phyloP scores from a whole-genome alignment of 2,888 invertebrate genomes.

The Scaptomyza reducta region DNA sequence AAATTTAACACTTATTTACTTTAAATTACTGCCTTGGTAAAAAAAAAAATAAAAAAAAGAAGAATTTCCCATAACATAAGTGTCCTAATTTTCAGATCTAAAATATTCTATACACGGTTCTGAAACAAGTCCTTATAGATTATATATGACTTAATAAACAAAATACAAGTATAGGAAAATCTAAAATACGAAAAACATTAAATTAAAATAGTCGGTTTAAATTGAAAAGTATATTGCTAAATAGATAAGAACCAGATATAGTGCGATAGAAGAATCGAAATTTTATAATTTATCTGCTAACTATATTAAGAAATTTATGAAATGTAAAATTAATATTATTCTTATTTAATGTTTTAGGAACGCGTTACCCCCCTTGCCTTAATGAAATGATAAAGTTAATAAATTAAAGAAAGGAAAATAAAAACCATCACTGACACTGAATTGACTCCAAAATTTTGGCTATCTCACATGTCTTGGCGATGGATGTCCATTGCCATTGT shows the following conservation, averaged over 20 bases:
- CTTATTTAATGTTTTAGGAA: neutral
- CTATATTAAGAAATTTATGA: neutral
- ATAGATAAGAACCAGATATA: neutral
- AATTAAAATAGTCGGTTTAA: too few species aligned
- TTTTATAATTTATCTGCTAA: neutral
- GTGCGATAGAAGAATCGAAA: neutral
- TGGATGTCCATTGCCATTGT: slow-evolving; percentile 80
- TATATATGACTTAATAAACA: too few species aligned
- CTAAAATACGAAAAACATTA: too few species aligned
- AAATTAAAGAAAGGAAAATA: slow-evolving; percentile 86
- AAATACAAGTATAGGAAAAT: too few species aligned
- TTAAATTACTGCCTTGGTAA: neutral
- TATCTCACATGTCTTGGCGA: slow-evolving; percentile 85
- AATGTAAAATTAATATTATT: neutral
- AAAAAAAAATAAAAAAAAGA: neutral
- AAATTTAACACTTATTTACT: neutral
- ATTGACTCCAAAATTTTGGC: slow-evolving; percentile 85
- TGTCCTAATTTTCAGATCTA: too few species aligned
- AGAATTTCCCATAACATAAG: neutral
- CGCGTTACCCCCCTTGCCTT: neutral
- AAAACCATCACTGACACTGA: slow-evolving; percentile 85
- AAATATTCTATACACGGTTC: too few species aligned
- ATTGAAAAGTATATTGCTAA: too few species aligned
- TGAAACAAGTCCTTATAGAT: too few species aligned
- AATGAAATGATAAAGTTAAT: slow-evolving; percentile 71